Percentiles rank a stretch among this genome's conserved stretches.
Evolutionary conservation across 1,140 invertebrate species (phyloP).

Genomic region (Rhizoglyphus robini): DNA sequence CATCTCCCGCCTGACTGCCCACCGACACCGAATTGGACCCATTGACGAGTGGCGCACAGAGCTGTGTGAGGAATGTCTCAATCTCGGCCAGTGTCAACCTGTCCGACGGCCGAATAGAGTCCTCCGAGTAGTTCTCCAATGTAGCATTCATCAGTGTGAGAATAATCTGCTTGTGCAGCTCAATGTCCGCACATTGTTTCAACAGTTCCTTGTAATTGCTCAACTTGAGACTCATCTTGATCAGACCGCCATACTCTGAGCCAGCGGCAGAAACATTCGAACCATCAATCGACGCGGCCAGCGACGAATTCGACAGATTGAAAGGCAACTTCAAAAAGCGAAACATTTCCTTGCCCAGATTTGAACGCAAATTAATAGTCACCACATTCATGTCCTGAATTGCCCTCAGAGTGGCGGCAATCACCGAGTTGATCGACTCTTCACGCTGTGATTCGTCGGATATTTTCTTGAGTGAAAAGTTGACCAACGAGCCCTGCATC

Average conservation of each 20-base stretch:
- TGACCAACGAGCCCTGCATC: slow-evolving; percentile 84
- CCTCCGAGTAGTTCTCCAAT: slow-evolving; percentile 16
- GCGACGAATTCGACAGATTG: slow-evolving; percentile 1
- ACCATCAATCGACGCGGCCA: neutral
- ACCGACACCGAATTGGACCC: slow-evolving; percentile 56
- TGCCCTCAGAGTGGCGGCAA: slow-evolving; percentile 9
- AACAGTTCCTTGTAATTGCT: slow-evolving; percentile 20
- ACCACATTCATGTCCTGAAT: slow-evolving; percentile 21
- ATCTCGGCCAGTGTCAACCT: slow-evolving; percentile 19
- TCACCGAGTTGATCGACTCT: slow-evolving; percentile 20
- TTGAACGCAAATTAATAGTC: slow-evolving; percentile 7
- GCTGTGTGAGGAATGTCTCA: slow-evolving; percentile 16
- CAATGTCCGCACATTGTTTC: slow-evolving; percentile 15
- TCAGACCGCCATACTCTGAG: slow-evolving; percentile 7
- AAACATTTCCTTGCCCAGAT: slow-evolving; percentile 74
- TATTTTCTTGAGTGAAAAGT: slow-evolving; percentile 66
- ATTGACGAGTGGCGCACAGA: slow-evolving; percentile 22
- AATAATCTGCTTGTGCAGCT: slow-evolving; percentile 19
- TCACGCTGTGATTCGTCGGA: slow-evolving; percentile 9
- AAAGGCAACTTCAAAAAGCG: slow-evolving; percentile 80
- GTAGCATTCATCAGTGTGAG: slow-evolving; percentile 19
- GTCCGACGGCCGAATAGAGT: slow-evolving; percentile 8
- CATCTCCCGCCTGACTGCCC: slow-evolving; percentile 35
- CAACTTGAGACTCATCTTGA: slow-evolving; percentile 23
- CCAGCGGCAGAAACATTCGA: neutral